Evolutionary conservation across 2,888 invertebrate genomes (phyloP).

Genomic region (Itoplectis maculator): DNA sequence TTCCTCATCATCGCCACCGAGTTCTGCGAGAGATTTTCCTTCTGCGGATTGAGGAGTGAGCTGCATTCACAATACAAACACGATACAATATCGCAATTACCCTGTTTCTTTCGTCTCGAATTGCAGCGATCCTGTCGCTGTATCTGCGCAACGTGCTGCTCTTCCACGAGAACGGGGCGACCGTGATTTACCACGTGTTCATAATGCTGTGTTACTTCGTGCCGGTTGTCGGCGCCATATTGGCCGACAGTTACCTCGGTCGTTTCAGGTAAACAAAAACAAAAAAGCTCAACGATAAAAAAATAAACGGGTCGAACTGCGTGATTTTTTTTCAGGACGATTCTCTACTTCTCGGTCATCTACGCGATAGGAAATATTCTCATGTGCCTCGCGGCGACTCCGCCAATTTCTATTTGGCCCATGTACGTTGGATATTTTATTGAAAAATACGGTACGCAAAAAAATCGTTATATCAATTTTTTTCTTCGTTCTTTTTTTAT

Average conservation of each 20-base stretch:
- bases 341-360: constrained; percentile 90
- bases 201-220: constrained; percentile 92
- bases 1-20: constrained; percentile 94
- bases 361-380: constrained; percentile 90
- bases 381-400: constrained; percentile 88
- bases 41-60: constrained; percentile 92
- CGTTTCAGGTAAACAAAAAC: constrained; percentile 86
- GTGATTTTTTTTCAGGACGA: constrained; percentile 85
- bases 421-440: constrained; percentile 84
- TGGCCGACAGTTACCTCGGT: constrained; percentile 92
- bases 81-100: not conserved
- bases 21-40: constrained; percentile 94
- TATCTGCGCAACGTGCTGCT: constrained; percentile 90
- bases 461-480: too few species aligned
- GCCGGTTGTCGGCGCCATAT: constrained; percentile 91
- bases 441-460: not conserved
- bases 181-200: constrained; percentile 91
- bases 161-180: constrained; percentile 89
- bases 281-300: not conserved
- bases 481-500: constrained; percentile 66
- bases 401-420: constrained; percentile 86
- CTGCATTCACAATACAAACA: constrained; percentile 60
- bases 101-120: too few species aligned
- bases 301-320: not conserved
- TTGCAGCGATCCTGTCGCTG: constrained; percentile 91